Base-by-base conservation (phyloP, 2,888 invertebrate genomes). In the Dyspetes luteomarginatus region DNA sequence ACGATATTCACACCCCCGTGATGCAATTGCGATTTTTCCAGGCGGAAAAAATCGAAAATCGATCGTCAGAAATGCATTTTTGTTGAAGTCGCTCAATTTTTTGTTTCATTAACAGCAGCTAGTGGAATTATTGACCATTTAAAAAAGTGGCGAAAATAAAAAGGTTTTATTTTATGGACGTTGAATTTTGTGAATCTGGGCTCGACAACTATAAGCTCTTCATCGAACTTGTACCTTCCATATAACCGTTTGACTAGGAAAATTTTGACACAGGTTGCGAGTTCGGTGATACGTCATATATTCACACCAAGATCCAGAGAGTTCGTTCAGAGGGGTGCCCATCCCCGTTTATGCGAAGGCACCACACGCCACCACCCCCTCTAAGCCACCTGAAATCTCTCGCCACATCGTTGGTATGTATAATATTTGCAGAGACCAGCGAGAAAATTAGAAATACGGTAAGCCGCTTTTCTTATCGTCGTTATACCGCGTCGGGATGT, bases 391-490 rank as follows among this genome's bases (percentile, higher is more conserved):
- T 45, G 22, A 36, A 65, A 48, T 58, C 56, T 74, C 48, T 67
- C 48, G 56, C 30, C 36, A 17, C 17, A 24, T 22, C 41, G 48
- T 69, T 56, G 60, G 87, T 89, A 89, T 90, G 90, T 89, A 90
- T 90, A 90, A 90, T 90, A 90, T 90, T 90, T 90, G 90, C 88
- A 86, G 88, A 90, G 88, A 78, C 89, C 86, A 88, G 89, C 88
- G 86, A 87, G 89, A 90, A 90, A 90, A 90, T 90, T 90, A 90
- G 88, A 90, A 90, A 90, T 88, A 88, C 89, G 88, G 88, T 90
- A 90, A 90, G 90, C 90, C 88, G 90, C 88, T 90, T 90, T 90
- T 90, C 90, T 90, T 90, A 90, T 90, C 90, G 50, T 58, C 69
- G 64, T 45, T 69, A n/a, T 71, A 74, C 69, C 77, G 65, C 56